These are phyloP conservation scores for Actenoides lindsayi DNA, from an alignment of 2,113 vertebrate genomes.

Conservation along the genomic window DNA sequence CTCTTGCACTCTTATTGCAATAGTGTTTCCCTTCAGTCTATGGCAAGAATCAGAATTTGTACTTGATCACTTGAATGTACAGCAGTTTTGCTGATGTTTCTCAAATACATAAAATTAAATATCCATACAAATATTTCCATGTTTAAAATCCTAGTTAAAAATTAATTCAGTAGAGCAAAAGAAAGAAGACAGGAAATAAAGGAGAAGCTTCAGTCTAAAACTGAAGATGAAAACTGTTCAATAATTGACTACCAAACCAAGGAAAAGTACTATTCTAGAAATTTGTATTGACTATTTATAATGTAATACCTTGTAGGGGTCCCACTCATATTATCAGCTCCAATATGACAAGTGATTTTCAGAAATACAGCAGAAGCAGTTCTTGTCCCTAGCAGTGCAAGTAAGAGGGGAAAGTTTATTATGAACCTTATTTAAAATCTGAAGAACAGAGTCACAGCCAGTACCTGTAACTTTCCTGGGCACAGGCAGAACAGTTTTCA, in stretches of 20 bases:
- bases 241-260: neutral
- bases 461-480: neutral
- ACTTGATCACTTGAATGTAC: accelerated
- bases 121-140: neutral
- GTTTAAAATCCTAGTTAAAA: neutral
- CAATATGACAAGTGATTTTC: neutral
- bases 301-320: neutral
- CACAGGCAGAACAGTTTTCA: neutral
- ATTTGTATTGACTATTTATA: neutral
- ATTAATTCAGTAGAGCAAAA: neutral
- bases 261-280: neutral
- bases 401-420: neutral
- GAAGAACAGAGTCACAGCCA: neutral
- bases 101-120: neutral
- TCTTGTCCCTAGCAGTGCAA: neutral
- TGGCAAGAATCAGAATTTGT: neutral
- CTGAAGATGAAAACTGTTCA: neutral
- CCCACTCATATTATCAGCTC: neutral
- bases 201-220: neutral
- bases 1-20: neutral
- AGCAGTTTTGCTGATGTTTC: neutral
- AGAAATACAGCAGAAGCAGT: neutral
- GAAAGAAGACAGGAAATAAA: neutral
- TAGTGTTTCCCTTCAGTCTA: neutral
- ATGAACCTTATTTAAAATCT: neutral